These are phyloP conservation scores for Diplolepis rosae DNA, from an alignment of 2,888 invertebrate genomes.

Conservation along the genomic window DNA sequence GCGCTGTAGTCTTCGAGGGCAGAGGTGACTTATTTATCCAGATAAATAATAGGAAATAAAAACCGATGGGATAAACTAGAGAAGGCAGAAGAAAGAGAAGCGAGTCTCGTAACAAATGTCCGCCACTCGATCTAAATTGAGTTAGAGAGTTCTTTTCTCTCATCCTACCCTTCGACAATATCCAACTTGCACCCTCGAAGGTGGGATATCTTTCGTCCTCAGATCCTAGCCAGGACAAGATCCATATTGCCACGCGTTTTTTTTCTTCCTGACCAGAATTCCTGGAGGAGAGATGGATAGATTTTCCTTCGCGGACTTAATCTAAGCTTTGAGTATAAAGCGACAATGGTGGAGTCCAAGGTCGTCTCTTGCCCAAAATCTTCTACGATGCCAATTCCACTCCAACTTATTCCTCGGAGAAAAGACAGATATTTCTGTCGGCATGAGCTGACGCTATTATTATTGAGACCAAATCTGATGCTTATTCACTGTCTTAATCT, in stretches of 20 bases:
- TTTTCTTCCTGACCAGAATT: constrained; percentile 51
- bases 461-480: neutral
- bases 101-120: constrained; percentile 71
- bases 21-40: constrained; percentile 66
- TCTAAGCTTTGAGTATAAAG: constrained; percentile 70
- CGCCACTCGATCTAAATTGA: constrained; percentile 74
- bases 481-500: neutral
- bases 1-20: constrained; percentile 31
- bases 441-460: constrained; percentile 1
- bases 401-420: neutral
- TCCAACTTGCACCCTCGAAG: constrained; percentile 52
- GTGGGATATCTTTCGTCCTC: constrained; percentile 56
- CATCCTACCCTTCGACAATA: constrained; percentile 50
- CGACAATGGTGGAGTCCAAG: constrained; percentile 52
- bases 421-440: constrained; percentile 16
- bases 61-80: constrained; percentile 60
- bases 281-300: constrained; percentile 59
- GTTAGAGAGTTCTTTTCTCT: constrained; percentile 66
- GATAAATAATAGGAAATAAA: constrained; percentile 73
- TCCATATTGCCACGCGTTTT: constrained; percentile 64
- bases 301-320: constrained; percentile 72
- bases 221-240: constrained; percentile 64
- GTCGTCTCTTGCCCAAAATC: constrained; percentile 2
- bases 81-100: constrained; percentile 45
- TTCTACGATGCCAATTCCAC: constrained; percentile 8